Evolutionary conservation across 2,888 invertebrate species (phyloP), one percentile per base, ranked within the genome.

Genomic region (Chaetoderma sp.): DNA sequence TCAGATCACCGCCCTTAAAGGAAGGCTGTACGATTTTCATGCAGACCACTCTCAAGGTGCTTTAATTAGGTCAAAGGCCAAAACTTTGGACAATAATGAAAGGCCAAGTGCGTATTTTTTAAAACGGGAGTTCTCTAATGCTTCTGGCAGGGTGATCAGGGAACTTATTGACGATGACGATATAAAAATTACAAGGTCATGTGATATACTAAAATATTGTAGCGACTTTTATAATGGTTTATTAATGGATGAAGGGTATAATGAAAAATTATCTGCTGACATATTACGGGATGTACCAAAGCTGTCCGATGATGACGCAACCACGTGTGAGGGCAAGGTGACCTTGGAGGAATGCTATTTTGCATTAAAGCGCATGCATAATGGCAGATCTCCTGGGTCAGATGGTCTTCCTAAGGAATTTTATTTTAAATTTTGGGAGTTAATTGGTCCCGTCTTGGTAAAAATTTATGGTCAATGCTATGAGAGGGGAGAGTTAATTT

Each of bases 361-460:
- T 8, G 60, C 60, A 2, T 10, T 60, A 10, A 30, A n/a, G 16
- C 21, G 23, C 23, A 60, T 60, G 60, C 47, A 60, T 6, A 49
- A 60, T 47, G 21, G 33, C 27, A 49, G 27, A n/a, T 49, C 49
- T 16, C 60, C 60, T 8, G 60, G 60, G 13, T 60, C 60, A 25
- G 60, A 60, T 42, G 60, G 60, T 13, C 33, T 60, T 18, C 33
- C 47, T 6, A 60, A 49, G 36, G 60, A 60, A 39, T 60, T 60
- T 33, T 60, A 60, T 49, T 25, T 18, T n/a, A 13, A 30, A 47
- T 60, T 60, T 60, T 49, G 47, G 16, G 60, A 60, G 3, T 23
- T 49, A 21, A 16, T 60, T 21, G 60, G 47, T 30, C 32, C 28
- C 2, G 23, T 21, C 6, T 47, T 49, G 10, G 30, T 60, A 16